Evolutionary conservation across 2,797 vertebrate species (phyloP).

Genomic region (Hyperoplus immaculatus): DNA sequence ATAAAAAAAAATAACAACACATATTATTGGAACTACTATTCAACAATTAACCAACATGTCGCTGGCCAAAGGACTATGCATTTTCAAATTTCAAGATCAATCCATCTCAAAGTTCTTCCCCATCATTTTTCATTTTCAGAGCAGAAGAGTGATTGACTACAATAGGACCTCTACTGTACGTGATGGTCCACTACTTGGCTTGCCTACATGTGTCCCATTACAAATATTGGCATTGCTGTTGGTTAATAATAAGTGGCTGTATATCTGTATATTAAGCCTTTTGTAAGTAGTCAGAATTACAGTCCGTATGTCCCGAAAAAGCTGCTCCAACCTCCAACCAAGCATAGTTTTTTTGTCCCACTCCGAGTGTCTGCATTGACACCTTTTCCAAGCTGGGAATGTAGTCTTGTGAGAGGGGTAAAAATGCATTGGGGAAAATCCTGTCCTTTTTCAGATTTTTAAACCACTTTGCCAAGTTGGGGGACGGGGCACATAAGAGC

Average conservation of each 20-base stretch:
- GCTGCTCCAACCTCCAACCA: not conserved
- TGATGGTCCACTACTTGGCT: constrained; percentile 15
- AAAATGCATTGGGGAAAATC: constrained; percentile 7
- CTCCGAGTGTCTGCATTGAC: no score
- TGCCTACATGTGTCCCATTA: constrained; percentile 4
- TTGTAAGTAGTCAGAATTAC: not conserved
- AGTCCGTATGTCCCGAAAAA: not conserved
- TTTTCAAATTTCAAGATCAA: not conserved
- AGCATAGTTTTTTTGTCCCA: not conserved
- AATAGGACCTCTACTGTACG: constrained; percentile 13
- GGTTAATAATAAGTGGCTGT: not conserved
- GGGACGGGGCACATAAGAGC: not conserved
- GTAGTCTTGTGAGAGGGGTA: constrained; percentile 30
- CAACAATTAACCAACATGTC: not conserved
- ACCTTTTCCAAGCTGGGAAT: constrained; percentile 5
- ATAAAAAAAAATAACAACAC: constrained; percentile 18
- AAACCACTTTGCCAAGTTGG: constrained; percentile 42
- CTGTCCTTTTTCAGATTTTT: constrained; percentile 31
- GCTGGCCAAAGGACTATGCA: not conserved
- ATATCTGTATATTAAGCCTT: not conserved
- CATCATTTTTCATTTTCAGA: constrained; percentile 1
- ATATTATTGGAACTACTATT: not conserved
- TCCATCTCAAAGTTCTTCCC: not conserved
- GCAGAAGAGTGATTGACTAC: not conserved
- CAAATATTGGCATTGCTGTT: not conserved